Percentiles rank a stretch among this genome's conserved stretches.
phyloP scores from a whole-genome alignment of 2,113 vertebrate species.

The Amblyopsis rosae region DNA sequence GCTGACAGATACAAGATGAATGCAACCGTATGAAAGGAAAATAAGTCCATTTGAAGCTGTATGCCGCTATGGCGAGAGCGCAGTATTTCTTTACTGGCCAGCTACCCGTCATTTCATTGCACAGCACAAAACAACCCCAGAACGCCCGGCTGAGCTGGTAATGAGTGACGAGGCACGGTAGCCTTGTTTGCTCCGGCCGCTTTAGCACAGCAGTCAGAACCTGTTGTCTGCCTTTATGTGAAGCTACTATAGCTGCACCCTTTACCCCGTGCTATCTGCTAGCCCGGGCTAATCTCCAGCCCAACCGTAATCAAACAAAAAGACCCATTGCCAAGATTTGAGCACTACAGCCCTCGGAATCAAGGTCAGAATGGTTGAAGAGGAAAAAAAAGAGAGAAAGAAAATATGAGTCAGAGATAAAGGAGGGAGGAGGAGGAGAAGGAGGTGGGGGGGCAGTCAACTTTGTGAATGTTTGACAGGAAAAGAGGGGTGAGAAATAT shows the following conservation, averaged over 20 bases:
- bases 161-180: too few relatives aligned
- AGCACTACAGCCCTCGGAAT: too few relatives aligned
- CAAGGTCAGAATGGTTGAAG: neutral
- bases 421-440: neutral
- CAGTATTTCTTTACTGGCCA: conserved; percentile 36
- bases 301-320: too few relatives aligned
- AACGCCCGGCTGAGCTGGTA: too few relatives aligned
- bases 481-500: neutral
- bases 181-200: conserved; percentile 4
- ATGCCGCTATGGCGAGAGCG: conserved; percentile 2
- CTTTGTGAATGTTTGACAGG: neutral
- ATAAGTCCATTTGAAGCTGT: conserved; percentile 25
- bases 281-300: too few relatives aligned
- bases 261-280: too few relatives aligned
- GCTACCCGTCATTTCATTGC: conserved; percentile 37
- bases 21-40: conserved; percentile 7
- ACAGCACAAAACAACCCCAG: conserved; percentile 15
- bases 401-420: neutral
- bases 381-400: neutral
- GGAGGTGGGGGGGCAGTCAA: neutral
- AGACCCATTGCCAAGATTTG: too few relatives aligned
- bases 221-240: too few relatives aligned
- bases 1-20: conserved; percentile 31
- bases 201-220: too few relatives aligned
- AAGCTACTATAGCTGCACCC: too few relatives aligned